Evolutionary conservation across 2,888 invertebrate species (phyloP), one percentile per base, ranked within the genome.

Genomic region (Drosophila lutescens): DNA sequence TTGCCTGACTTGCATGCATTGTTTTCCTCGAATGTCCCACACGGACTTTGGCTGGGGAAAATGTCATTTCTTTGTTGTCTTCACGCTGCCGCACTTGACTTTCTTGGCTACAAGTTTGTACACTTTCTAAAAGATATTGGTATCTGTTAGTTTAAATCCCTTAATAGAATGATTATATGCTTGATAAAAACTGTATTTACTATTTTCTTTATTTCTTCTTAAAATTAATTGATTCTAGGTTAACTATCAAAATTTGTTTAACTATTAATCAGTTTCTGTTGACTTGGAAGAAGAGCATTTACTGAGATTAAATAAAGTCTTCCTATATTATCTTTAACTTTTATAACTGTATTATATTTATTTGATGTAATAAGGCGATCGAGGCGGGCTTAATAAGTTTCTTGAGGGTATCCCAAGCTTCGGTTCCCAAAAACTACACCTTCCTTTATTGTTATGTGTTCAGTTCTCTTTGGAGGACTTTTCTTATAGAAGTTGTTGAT

Each of bases 1-100:
- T 32, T 30, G 62, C 53, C 55, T 79, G 84, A 61, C 77, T 78
- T 71, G 84, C 82, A 76, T 80, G 84, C 76, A 85, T 85, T 83
- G 85, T 83, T 85, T 79, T 79, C 44, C 79, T 74, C 72, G 72
- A 72, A 82, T 75, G 71, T 70, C 38, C 53, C 17, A 62, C 65
- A 65, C 54, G 49, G 65, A 10, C 46, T 44, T 51, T 60, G 43
- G 43, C 20, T 30, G 34, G 38, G 67, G 40, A 49, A 54, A 66
- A 54, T 54, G 44, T 26, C 38, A 56, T 51, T 71, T 56, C 47
- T 44, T 69, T 68, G 54, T 69, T 56, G 41, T 69, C 56, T 61
- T 36, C 61, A 58, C 50, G 62, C 41, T 70, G 69, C 15, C 53
- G 32, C 44, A 40, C 50, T 58, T 66, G 59, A 71, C 65, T 69